A percentile compares a stretch with the other conserved stretches of the same genome.
Conservation (phyloP, 2,113 vertebrate genomes). For the Poeciliopsis turrubarensis region DNA sequence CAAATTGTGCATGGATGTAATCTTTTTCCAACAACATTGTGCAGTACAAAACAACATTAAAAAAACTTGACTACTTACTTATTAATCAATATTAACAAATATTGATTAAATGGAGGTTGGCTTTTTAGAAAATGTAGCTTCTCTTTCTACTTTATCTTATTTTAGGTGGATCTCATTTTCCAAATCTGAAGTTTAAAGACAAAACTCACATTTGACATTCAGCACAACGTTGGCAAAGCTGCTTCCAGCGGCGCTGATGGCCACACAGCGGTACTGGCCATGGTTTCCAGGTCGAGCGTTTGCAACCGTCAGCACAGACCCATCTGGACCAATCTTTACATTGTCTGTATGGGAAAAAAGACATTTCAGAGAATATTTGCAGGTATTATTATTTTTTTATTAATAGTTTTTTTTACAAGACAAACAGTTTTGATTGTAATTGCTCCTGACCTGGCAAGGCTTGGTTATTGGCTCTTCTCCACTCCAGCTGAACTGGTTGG, state of each 20-base stretch:
- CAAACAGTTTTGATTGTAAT: neutral
- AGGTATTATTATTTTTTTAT: neutral
- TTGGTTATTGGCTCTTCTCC: conserved; percentile 82
- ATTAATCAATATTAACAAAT: no score
- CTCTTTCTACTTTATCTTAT: no score
- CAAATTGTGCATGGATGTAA: no score
- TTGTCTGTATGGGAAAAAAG: conserved; percentile 80
- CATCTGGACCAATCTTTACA: conserved; percentile 82
- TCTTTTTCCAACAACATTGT: no score
- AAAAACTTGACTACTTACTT: no score
- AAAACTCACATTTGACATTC: conserved; percentile 84
- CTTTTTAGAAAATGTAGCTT: no score
- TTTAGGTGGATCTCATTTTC: no score
- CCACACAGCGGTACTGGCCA: conserved; percentile 89
- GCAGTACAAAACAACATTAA: no score
- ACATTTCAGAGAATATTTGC: neutral
- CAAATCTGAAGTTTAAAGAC: no score
- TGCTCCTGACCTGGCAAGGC: conserved; percentile 49
- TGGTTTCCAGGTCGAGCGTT: conserved; percentile 81
- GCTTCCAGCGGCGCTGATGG: conserved; percentile 80
- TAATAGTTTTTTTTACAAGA: no score
- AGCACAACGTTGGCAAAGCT: conserved; percentile 80
- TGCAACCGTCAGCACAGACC: conserved; percentile 84
- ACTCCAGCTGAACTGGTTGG: conserved; percentile 81
- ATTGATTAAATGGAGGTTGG: no score